Evolutionary conservation across 2,888 invertebrate genomes (phyloP).

Genomic region (Anaspis maculata): DNA sequence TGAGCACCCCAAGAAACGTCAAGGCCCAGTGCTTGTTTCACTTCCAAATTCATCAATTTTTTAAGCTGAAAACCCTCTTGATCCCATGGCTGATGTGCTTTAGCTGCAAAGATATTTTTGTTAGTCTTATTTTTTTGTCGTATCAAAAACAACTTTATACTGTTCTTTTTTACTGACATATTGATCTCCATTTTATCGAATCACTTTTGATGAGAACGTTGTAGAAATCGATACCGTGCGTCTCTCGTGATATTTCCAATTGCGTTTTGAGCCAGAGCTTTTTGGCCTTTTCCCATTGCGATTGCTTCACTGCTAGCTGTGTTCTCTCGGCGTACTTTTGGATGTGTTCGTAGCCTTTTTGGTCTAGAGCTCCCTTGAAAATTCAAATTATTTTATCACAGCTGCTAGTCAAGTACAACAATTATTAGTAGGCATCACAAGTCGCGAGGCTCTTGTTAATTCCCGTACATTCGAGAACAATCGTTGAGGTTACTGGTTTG

Average conservation of each 20-base stretch:
- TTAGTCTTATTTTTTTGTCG: too few species aligned
- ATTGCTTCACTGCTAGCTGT: background rate
- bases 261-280: constrained; percentile 2
- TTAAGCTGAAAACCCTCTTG: constrained; percentile 28
- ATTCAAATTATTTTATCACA: background rate
- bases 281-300: background rate
- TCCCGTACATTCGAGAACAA: too few species aligned
- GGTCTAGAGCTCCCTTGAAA: constrained; percentile 60
- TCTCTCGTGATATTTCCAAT: constrained; percentile 4
- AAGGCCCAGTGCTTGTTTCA: constrained; percentile 57
- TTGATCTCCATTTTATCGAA: too few species aligned
- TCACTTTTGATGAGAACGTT: constrained; percentile 22
- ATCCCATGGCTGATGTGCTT: too few species aligned
- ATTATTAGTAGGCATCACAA: too few species aligned
- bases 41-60: constrained; percentile 62
- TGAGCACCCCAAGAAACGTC: constrained; percentile 34
- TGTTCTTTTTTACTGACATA: too few species aligned
- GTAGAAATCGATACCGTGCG: constrained; percentile 20
- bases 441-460: too few species aligned
- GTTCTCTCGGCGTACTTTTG: constrained; percentile 30
- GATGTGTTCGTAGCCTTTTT: constrained; percentile 53
- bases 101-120: too few species aligned
- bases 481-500: too few species aligned
- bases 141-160: too few species aligned
- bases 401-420: background rate